phyloP scores from a whole-genome alignment of 2,797 vertebrate genomes.

The Notolepis coatsorum region DNA sequence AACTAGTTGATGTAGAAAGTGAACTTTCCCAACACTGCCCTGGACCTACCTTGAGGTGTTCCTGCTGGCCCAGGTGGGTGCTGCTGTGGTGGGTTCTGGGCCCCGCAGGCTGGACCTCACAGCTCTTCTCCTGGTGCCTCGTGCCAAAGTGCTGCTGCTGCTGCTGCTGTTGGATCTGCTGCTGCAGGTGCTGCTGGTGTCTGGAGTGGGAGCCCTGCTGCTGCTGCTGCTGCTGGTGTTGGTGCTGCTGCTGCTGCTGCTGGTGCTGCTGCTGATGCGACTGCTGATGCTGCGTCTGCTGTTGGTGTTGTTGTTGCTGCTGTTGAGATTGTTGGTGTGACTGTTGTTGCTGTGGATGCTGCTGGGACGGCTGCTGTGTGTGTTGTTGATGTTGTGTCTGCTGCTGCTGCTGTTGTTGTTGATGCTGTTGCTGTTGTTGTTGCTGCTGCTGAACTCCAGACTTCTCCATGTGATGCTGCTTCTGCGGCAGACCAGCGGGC shows the following conservation, averaged over 20 bases:
- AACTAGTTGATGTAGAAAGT: no score
- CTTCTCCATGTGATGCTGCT: constrained; percentile 91
- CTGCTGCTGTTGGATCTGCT: constrained; percentile 84
- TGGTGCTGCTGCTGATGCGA: constrained; percentile 49
- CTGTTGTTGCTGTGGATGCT: constrained; percentile 64
- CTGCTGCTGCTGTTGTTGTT: constrained; percentile 51
- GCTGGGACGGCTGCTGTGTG: constrained; percentile 42
- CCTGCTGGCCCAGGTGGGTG: constrained; percentile 87
- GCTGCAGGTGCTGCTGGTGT: constrained; percentile 93
- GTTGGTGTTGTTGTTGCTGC: constrained; percentile 73
- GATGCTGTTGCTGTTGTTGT: constrained; percentile 77
- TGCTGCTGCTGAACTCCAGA: constrained; percentile 84
- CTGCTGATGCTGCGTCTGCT: constrained; percentile 72
- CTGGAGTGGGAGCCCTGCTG: constrained; percentile 88
- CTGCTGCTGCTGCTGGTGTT: constrained; percentile 77
- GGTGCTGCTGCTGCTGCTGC: constrained; percentile 84
- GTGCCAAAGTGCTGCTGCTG: constrained; percentile 87
- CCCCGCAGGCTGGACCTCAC: constrained; percentile 86
- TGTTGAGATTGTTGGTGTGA: constrained; percentile 73
- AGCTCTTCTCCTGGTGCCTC: constrained; percentile 92
- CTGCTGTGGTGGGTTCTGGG: constrained; percentile 86
- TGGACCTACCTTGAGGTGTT: constrained; percentile 81
- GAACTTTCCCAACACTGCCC: no score
- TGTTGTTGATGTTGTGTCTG: constrained; percentile 76
- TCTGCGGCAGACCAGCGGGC: constrained; percentile 90